Evolutionary conservation across 2,797 vertebrate genomes (phyloP).

Genomic region (Myotis findleyi): DNA sequence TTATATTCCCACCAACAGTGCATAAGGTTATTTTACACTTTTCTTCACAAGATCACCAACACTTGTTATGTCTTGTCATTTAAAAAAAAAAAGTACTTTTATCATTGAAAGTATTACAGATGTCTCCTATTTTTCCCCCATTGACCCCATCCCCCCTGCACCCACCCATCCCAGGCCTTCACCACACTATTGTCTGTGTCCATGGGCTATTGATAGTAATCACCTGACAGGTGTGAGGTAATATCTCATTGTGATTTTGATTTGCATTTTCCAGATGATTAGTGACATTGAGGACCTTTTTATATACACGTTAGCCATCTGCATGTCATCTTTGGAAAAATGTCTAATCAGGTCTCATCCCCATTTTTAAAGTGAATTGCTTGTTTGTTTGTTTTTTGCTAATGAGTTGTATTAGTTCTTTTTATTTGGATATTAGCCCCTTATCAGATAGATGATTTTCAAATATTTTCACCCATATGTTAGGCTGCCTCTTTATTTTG

Average conservation of each 20-base stretch:
- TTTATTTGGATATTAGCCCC: not conserved
- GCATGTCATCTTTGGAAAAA: not conserved
- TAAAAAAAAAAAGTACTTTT: not conserved
- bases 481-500: not conserved
- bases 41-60: not conserved
- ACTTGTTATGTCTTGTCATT: not conserved
- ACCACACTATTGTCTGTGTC: too few relatives aligned
- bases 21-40: not conserved
- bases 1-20: not conserved
- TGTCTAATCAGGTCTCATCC: not conserved
- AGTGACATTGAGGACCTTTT: not conserved
- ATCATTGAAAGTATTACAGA: too few relatives aligned
- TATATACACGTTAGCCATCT: not conserved
- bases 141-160: too few relatives aligned
- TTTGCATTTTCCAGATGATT: not conserved
- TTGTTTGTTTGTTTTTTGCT: not conserved
- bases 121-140: too few relatives aligned
- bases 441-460: not conserved
- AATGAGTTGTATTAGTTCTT: not conserved
- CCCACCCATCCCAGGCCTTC: too few relatives aligned
- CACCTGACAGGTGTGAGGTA: not conserved
- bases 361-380: not conserved
- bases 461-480: not conserved
- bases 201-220: not conserved
- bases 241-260: not conserved